Evolutionary conservation across 1,140 invertebrate species (phyloP), one percentile per base, ranked within the genome.

Genomic region (Harlomillsia oculata): DNA sequence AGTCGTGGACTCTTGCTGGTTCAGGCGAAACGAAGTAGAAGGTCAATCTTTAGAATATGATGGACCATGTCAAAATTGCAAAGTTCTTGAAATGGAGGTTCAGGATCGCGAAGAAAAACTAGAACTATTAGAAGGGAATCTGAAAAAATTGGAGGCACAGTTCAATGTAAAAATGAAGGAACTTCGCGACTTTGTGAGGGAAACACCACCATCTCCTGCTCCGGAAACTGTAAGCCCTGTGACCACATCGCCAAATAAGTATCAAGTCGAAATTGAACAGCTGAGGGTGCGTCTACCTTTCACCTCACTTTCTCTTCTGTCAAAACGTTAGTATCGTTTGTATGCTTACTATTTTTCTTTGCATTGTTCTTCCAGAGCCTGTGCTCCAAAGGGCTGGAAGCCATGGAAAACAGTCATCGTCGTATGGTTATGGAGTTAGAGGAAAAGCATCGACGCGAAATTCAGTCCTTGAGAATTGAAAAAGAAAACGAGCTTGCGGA

Each of bases 331-430:
- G 23, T 51, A 34, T 28, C 36, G n/a, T 34, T n/a, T 32, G 21
- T 52, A 23, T 60, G 37, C 48, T 41, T 8, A 18, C 18, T 11
- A 6, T 13, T 13, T 41, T 13, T 23, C 21, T 29, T 32, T 48
- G 40, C 53, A 14, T 57, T n/a, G 28, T 60, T 30, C 16, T 52
- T 61, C 5, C 43, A 82, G 76, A 78, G 80, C 29, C 72, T 92
- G 18, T 92, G 88, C 71, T 87, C 90, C 68, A 89, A 89, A 68
- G 88, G 88, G 6, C 72, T 93, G 52, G 70, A 82, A 56, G 84
- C 86, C 5, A 89, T 91, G 85, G 88, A 92, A 70, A 85, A 83
- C 67, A 89, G 87, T 61, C 87, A 92, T 71, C 76, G 84, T n/a
- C 77, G 87, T 44, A 83, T 88, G 39, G 80, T 91, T 36, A 77